phyloP scores from a whole-genome alignment of 2,888 invertebrate species.

The Camptogramma bilineatum region DNA sequence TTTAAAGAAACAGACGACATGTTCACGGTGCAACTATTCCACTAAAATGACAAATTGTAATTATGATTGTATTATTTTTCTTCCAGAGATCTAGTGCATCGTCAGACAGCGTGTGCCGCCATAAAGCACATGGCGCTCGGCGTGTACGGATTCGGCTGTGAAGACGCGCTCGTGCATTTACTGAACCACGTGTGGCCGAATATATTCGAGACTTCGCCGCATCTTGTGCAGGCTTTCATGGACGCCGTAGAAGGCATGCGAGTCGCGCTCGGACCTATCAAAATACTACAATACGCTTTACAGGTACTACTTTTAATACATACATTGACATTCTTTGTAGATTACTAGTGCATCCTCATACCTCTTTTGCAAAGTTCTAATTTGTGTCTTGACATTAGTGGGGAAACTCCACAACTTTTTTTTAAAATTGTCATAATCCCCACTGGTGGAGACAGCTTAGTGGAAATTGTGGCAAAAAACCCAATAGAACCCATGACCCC shows the following conservation, averaged over 20 bases:
- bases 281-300: constrained; percentile 97
- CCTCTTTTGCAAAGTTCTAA: too few species aligned
- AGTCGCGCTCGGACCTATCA: constrained; percentile 98
- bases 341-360: too few species aligned
- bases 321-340: not conserved
- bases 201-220: constrained; percentile 99
- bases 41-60: too few species aligned
- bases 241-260: constrained; percentile 99
- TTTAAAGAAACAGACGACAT: too few species aligned
- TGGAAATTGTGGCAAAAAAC: too few species aligned
- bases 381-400: too few species aligned
- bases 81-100: constrained; percentile 96
- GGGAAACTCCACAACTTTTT: too few species aligned
- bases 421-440: too few species aligned
- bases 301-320: constrained; percentile 87
- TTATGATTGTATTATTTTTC: not conserved
- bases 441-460: too few species aligned
- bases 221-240: constrained; percentile 99
- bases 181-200: constrained; percentile 99
- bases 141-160: constrained; percentile 99
- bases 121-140: constrained; percentile 99
- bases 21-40: too few species aligned
- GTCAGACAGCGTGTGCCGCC: constrained; percentile 99
- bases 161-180: constrained; percentile 98
- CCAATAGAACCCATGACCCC: too few species aligned